Percentiles rank a stretch among this genome's conserved stretches.
phyloP scores from a whole-genome alignment of 2,797 vertebrate species.

The Ispidina lecontei region DNA sequence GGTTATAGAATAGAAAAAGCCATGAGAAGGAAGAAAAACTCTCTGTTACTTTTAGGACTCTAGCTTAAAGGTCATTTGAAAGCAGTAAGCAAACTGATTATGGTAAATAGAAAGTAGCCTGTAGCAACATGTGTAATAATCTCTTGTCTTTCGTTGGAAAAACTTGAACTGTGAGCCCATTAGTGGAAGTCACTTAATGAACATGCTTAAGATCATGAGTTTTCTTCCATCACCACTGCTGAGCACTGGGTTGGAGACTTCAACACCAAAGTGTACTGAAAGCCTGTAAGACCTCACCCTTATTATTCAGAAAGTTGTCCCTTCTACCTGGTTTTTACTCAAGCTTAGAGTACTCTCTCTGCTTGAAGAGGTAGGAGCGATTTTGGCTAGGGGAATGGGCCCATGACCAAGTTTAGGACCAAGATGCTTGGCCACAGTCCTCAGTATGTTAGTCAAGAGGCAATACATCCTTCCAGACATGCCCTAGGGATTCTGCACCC shows the following conservation, averaged over 20 bases:
- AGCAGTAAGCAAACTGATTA: background rate
- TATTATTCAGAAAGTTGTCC: background rate
- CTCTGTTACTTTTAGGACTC: background rate
- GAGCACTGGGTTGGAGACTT: background rate
- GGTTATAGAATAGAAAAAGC: background rate
- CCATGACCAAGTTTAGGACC: background rate
- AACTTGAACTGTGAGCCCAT: background rate
- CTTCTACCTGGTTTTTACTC: background rate
- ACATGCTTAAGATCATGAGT: background rate
- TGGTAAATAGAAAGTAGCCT: background rate
- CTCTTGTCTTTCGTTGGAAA: background rate
- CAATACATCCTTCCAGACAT: background rate
- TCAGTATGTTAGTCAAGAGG: background rate
- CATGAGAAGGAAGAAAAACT: background rate
- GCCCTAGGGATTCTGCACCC: background rate
- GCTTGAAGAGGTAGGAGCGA: background rate
- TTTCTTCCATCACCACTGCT: background rate
- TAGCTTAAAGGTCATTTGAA: background rate
- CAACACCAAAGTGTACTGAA: background rate
- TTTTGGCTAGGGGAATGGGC: background rate
- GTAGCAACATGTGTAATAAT: background rate
- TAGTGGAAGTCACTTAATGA: background rate
- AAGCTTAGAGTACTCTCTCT: background rate
- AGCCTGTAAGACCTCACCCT: background rate
- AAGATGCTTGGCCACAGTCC: background rate